Base-by-base conservation (phyloP, 2,113 vertebrate species). In the Psittacula cyanocephala region DNA sequence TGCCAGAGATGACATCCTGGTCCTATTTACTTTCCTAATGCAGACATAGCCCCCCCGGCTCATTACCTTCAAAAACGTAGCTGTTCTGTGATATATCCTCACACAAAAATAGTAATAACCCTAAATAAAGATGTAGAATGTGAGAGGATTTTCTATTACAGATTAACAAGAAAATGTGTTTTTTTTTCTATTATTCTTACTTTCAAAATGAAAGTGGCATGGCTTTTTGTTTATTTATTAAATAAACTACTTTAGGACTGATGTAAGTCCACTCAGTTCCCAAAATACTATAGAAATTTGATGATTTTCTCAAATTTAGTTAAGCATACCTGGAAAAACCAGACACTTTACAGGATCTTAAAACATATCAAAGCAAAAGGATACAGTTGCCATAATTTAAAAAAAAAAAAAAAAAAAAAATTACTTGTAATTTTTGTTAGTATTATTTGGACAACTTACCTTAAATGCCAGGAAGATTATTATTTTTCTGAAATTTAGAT, bases 251-350 rank as follows among this genome's bases (percentile, higher is more conserved):
- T 69, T 88, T 31, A 43, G 6, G 23, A 80, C 24, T 62, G 3
- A 18, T 71, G 13, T 41, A 86, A 2, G 0, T 29, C 24, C 72
- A 29, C 35, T 17, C 4, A 0, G 1, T 69, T 33, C 11, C 27
- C 13, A 67, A 60, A 62, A 4, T 37, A 44, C 12, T 41, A 50
- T 28, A 53, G n/a, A 76, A 77, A 74, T 44, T 4, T 17, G 4
- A 57, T 41, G 0, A 37, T 77, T 82, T 80, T 74, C 64, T 81
- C 41, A 74, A 37, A 43, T 37, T 55, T 47, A 68, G 5, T 2
- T n/a, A 79, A 80, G 17, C 6, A 18, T 53, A 41, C 13, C 9
- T 55, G 9, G 27, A 84, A 83, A 93, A 72, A 37, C 3, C 31
- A 67, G 12, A 29, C 37, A 46, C 7, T 37, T 4, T 23, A 62